Base-by-base conservation (phyloP, 2,888 invertebrate species). In the Drosophila sordidula region DNA sequence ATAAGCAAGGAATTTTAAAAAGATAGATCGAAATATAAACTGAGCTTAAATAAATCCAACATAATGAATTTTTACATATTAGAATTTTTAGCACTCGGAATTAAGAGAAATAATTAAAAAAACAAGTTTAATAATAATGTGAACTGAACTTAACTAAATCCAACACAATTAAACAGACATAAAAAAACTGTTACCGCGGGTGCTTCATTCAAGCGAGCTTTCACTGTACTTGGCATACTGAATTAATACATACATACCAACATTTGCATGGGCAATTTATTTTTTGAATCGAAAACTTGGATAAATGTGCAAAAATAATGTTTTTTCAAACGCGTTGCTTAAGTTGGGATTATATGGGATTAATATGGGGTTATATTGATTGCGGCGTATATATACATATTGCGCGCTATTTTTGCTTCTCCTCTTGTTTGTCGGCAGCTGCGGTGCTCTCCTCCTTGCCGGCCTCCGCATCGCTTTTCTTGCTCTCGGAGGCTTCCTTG, bases 361-460 rank as follows among this genome's bases (percentile, higher is more conserved):
- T 39, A 8, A 16, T 49, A 42, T 6, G 3, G 12, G 38, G 39
- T 46, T 36, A 36, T 34, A 54, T 54, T 9, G 18, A 39, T 44
- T 47, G 4, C 34, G 26, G 32, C 39, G 12, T 18, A 11, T 26
- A n/a, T 25, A 9, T 36, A 18, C 22, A 34, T 50, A 36, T 5
- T n/a, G 39, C 54, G 62, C 61, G 62, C 49, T 85, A 87, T 70
- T 82, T 80, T 16, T 79, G 87, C 62, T 90, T 90, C 71, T 90
- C 90, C 12, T 90, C 87, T 29, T 80, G 88, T 12, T 91, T 89
- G 4, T 80, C 80, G 22, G 76, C 29, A 26, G 79, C 26, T 38
- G 73, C 57, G n/a, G 76, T 42, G 25, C 69, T 81, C 2, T 81
- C 75, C 2, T 80, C 78, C 46, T 88, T 87, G n/a, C 62, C 62